Evolutionary conservation across 2,888 invertebrate genomes (phyloP).

Genomic region (Steromphala cineraria): DNA sequence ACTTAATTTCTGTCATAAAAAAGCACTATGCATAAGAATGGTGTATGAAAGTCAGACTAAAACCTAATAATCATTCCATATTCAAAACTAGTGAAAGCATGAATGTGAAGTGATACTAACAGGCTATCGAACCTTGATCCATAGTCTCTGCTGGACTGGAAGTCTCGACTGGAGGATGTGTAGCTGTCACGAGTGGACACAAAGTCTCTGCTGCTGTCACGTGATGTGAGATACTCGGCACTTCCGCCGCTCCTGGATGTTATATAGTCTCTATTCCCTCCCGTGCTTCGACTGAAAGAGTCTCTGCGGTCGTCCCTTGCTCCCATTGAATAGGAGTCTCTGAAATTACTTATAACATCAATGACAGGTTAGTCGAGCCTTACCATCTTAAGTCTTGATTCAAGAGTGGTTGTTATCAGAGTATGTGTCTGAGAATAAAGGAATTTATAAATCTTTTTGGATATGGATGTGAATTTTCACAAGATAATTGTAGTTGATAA

Average conservation of each 20-base stretch:
- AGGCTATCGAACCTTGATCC: conserved; percentile 20
- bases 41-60: no score
- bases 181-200: background rate
- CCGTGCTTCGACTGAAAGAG: background rate
- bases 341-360: background rate
- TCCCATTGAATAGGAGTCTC: background rate
- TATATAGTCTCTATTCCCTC: background rate
- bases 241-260: background rate
- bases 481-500: no score
- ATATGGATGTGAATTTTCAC: no score
- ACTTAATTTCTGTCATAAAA: no score
- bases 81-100: no score
- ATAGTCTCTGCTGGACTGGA: conserved; percentile 37
- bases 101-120: background rate
- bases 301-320: conserved; percentile 23
- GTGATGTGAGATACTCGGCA: conserved; percentile 21
- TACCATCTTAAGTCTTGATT: no score
- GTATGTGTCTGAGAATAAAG: no score
- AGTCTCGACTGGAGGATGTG: background rate
- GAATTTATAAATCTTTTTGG: no score
- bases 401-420: no score
- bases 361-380: no score
- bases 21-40: no score
- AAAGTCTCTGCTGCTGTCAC: conserved; percentile 12
- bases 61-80: no score